Evolutionary conservation across 2,888 invertebrate species (phyloP).

Genomic region (Scaptomyza flava): DNA sequence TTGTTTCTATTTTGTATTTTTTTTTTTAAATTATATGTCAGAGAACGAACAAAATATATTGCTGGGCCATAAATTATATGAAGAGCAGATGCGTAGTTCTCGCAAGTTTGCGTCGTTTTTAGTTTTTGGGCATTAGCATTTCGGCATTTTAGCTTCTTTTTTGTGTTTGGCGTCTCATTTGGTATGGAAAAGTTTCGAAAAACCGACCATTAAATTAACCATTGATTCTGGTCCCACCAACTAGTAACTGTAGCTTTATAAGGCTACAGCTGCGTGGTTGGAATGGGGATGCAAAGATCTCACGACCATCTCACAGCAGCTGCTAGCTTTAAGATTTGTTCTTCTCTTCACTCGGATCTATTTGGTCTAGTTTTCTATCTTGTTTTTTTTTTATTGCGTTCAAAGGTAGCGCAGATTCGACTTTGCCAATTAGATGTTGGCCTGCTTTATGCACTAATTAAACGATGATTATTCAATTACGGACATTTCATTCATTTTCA

Average conservation of each 20-base stretch:
- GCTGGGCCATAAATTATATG: slow-evolving; percentile 53
- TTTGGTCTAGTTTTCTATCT: neutral
- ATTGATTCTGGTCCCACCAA: slow-evolving; percentile 22
- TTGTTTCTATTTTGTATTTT: slow-evolving; percentile 62
- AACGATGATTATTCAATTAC: slow-evolving; percentile 65
- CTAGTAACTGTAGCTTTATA: slow-evolving; percentile 34
- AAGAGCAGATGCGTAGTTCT: slow-evolving; percentile 60
- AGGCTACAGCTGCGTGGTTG: slow-evolving; percentile 52
- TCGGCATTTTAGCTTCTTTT: slow-evolving; percentile 26
- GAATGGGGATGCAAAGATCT: slow-evolving; percentile 1
- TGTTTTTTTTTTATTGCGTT: slow-evolving; percentile 3
- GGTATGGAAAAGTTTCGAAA: slow-evolving; percentile 59
- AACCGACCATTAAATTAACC: slow-evolving; percentile 44
- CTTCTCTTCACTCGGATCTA: neutral
- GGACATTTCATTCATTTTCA: slow-evolving; percentile 30
- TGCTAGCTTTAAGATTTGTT: slow-evolving; percentile 28
- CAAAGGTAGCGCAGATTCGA: slow-evolving; percentile 49
- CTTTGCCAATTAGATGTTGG: slow-evolving; percentile 40
- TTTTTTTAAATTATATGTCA: slow-evolving; percentile 62
- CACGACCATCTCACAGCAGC: slow-evolving; percentile 29
- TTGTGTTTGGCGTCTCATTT: slow-evolving; percentile 32
- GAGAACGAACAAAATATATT: slow-evolving; percentile 29
- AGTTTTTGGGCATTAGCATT: slow-evolving; percentile 55
- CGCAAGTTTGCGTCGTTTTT: slow-evolving; percentile 17
- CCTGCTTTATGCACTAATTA: slow-evolving; percentile 47